Evolutionary conservation across 2,113 vertebrate species (phyloP).

Genomic region (Orthonyx spaldingii): DNA sequence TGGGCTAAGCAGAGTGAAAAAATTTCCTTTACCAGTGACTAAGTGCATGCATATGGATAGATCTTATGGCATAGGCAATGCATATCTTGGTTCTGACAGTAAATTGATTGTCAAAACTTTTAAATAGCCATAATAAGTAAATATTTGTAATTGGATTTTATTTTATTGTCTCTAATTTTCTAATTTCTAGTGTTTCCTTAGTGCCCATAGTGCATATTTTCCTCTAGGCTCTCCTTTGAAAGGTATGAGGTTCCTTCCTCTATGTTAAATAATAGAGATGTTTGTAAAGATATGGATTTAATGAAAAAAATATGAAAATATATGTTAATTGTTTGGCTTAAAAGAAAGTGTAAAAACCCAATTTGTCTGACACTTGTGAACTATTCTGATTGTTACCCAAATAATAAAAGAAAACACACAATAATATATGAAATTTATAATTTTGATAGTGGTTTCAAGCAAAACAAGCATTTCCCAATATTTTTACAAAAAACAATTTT

Average conservation of each 20-base stretch:
- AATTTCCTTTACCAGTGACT: background rate
- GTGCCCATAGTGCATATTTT: background rate
- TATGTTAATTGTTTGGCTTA: background rate
- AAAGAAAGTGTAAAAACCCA: background rate
- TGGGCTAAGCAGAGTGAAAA: background rate
- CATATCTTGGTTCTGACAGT: background rate
- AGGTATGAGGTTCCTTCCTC: background rate
- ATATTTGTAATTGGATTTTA: background rate
- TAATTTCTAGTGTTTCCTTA: background rate
- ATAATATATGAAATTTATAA: background rate
- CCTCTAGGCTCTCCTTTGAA: background rate
- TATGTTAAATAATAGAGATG: background rate
- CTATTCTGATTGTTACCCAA: background rate
- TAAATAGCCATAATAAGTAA: background rate
- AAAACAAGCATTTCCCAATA: background rate
- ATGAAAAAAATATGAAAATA: background rate
- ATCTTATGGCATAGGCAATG: background rate
- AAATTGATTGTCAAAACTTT: background rate
- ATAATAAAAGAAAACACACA: background rate
- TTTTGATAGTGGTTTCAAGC: background rate
- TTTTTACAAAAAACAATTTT: background rate
- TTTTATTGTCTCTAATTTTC: background rate
- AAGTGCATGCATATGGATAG: background rate
- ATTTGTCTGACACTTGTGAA: background rate
- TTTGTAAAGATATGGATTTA: background rate